Base-by-base conservation (phyloP, 1,140 invertebrate species). In the Zophobas atratus region DNA sequence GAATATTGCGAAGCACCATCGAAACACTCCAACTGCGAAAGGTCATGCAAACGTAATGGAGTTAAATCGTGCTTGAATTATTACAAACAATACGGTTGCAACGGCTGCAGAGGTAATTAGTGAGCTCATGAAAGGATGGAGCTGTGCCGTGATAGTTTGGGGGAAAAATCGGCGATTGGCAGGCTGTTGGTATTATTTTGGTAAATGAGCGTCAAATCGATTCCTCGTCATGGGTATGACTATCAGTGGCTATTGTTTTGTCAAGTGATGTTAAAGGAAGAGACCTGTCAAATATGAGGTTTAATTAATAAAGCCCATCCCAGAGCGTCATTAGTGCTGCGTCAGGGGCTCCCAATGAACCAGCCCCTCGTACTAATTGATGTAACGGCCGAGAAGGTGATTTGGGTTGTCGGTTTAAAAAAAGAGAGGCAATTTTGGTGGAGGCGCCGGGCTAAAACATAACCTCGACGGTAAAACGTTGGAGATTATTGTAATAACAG, bases 241-340 rank as follows among this genome's bases (percentile, higher is more conserved):
- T 60, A 60, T 38, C 8, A 60, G 6, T 6, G 56, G 38, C 6
- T 33, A 67, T 67, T 67, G 60, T 67, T 67, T 67, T 33, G 60
- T 36, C 60, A 67, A 67, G 60, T 67, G 60, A 67, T 48, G 60
- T 46, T 67, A 67, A 67, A 67, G 60, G 41, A 46, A 67, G 60
- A 67, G 60, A 67, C 60, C 60, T 67, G 39, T 67, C 60, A 67
- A 43, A 43, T 36, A 43, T 43, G 60, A 67, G 32, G 60, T 67
- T 67, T 67, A 67, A 67, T 67, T 67, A 67, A 67, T 67, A 67
- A 43, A 67, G 39, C 60, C 20, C 36, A 20, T 8, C 60, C 60
- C 38, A 34, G 60, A 67, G 60, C 39, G 60, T 67, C 39, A 43
- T 67, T 43, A 67, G 39, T 43, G 60, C 20, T 20, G 36, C 36